phyloP scores from a whole-genome alignment of 2,797 vertebrate genomes.

The Tapera naevia region DNA sequence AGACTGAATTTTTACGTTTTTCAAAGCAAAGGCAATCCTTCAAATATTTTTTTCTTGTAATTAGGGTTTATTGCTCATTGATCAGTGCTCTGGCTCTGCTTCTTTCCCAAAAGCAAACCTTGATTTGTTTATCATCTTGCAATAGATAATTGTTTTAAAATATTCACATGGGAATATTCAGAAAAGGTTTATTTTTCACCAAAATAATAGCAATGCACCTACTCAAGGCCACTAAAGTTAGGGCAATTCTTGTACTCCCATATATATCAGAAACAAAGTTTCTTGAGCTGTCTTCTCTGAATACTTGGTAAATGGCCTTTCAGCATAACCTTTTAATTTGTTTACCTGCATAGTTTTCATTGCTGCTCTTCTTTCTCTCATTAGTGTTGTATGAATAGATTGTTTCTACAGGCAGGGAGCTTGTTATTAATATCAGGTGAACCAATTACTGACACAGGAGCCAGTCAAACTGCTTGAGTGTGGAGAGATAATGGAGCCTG shows the following conservation, averaged over 20 bases:
- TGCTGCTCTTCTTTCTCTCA: background rate
- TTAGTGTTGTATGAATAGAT: background rate
- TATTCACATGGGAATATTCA: background rate
- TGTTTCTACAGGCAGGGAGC: background rate
- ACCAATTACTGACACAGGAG: conserved; percentile 30
- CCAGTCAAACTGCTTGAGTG: background rate
- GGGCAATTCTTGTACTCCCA: background rate
- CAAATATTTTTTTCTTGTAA: background rate
- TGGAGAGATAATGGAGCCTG: conserved; percentile 30
- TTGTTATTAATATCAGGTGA: conserved; percentile 37
- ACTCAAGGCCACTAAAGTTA: background rate
- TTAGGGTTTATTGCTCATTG: background rate
- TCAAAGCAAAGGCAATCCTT: background rate
- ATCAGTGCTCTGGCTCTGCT: background rate
- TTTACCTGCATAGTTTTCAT: background rate
- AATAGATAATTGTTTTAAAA: background rate
- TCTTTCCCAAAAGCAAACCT: background rate
- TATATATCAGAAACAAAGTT: background rate
- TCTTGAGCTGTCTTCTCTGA: background rate
- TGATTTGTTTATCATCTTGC: background rate
- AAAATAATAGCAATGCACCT: background rate
- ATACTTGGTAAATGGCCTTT: background rate
- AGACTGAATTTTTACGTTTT: background rate
- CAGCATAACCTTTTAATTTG: background rate
- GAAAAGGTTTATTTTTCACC: background rate